Evolutionary conservation across 2,113 vertebrate species (phyloP), one percentile per base, ranked within the genome.

Genomic region (Orycteropus afer): DNA sequence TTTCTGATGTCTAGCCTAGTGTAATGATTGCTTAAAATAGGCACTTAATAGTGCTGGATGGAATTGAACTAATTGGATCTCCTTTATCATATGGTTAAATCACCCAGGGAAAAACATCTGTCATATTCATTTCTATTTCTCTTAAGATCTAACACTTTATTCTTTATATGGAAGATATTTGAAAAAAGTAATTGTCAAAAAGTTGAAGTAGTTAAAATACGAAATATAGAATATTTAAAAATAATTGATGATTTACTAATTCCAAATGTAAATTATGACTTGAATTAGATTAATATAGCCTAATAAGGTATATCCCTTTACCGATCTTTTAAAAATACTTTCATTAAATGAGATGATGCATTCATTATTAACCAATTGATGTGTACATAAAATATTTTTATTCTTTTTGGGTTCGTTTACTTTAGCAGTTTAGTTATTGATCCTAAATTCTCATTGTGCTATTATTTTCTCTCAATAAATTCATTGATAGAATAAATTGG

Each of bases 241-340:
- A 55, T 76, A n/a, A 83, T 47, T 74, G 63, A 40, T 20, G 5
- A 76, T 93, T 79, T 74, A 25, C 76, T 80, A 63, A 79, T 47
- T 78, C 13, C 6, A 78, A 40, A 34, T 95, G 7, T 73, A 34
- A 92, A 94, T 3, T 61, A 7, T 96, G n/a, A 73, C 74, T 96
- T 97, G 14, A 86, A 79, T 63, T 88, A 74, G 27, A 25, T 92
- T 86, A 78, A 78, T 67, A 69, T 45, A 32, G 20, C 51, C 23
- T 90, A 93, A 65, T 87, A 76, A 69, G 34, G 27, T 81, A 63
- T 5, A 82, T 10, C 18, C 32, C 22, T 37, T 95, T 3, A 13
- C 40, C 37, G 79, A 86, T 83, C 63, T 45, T 51, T 65, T 92
- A 9, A 57, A 81, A 69, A 49, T 86, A 29, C 37, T 91, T 92